Base-by-base conservation (phyloP, 2,888 invertebrate species). In the Diploptera punctata region DNA sequence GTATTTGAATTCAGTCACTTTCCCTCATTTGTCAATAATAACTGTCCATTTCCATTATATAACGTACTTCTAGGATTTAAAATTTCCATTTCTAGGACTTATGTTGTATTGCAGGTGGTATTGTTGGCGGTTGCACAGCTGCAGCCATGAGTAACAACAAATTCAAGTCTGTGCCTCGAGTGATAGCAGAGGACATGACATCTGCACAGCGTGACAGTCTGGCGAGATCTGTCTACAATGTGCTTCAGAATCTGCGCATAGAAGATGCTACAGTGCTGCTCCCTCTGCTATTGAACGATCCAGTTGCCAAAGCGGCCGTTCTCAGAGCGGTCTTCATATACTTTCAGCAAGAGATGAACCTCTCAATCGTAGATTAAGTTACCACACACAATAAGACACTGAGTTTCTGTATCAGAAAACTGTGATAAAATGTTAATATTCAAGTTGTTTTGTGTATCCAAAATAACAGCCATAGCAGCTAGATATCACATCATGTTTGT, bases 51-150 rank as follows among this genome's bases (percentile, higher is more conserved):
- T n/a, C n/a, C n/a, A n/a, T n/a, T n/a, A n/a, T n/a, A n/a, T n/a
- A n/a, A n/a, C n/a, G n/a, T n/a, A n/a, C n/a, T n/a, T n/a, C n/a
- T n/a, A n/a, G n/a, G n/a, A n/a, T n/a, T n/a, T n/a, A n/a, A n/a
- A n/a, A n/a, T n/a, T n/a, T n/a, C n/a, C n/a, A n/a, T n/a, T n/a
- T n/a, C n/a, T n/a, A n/a, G n/a, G n/a, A n/a, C n/a, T n/a, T n/a
- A n/a, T n/a, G n/a, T n/a, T n/a, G n/a, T n/a, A n/a, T 68, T 54
- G 1, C 69, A 71, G 72, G 72, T n/a, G 72, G 69, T 26, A 26
- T 43, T 18, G 18, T 73, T 18, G 72, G 72, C 13, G 72, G 33
- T 3, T 44, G 57, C 13, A 18, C 69, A 16, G 68, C 72, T 3
- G 68, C 68, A n/a, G 24, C 21, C 7, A 65, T 69, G 24, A 65